These are phyloP conservation scores for Melanocharis versteri DNA, from an alignment of 2,113 vertebrate species.

Conservation along the genomic window DNA sequence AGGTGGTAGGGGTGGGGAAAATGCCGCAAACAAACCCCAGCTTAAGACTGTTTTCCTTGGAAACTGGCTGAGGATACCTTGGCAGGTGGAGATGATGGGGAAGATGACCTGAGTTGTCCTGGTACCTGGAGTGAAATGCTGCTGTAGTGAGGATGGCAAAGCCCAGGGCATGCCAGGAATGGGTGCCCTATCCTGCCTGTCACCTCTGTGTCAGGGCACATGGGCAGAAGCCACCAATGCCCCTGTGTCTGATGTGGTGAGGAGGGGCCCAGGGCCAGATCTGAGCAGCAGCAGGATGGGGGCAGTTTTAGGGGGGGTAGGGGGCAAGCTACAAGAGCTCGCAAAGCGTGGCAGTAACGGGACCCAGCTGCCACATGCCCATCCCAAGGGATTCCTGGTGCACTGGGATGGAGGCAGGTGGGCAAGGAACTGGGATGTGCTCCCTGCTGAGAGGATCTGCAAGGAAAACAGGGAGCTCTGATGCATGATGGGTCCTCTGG, in stretches of 20 bases:
- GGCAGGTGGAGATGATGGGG: too few species aligned
- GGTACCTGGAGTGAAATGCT: background rate
- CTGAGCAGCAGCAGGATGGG: background rate
- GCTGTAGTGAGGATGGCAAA: background rate
- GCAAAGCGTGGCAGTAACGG: background rate
- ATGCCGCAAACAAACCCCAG: background rate
- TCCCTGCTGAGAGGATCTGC: background rate
- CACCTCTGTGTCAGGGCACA: background rate
- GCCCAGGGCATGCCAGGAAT: rapidly evolving
- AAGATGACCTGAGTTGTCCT: background rate
- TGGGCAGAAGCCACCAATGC: background rate
- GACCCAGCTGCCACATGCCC: rapidly evolving
- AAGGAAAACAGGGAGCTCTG: background rate
- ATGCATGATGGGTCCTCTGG: background rate
- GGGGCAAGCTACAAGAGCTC: background rate
- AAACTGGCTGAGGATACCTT: background rate
- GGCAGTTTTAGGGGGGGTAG: rapidly evolving
- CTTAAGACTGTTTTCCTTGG: background rate
- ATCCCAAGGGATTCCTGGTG: background rate
- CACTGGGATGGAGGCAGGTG: background rate
- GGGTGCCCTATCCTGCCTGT: background rate
- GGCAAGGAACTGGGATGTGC: background rate
- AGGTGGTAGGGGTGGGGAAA: background rate
- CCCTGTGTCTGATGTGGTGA: background rate
- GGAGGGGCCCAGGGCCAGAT: background rate